These are phyloP conservation scores for Echiichthys vipera DNA, from an alignment of 2,797 vertebrate genomes.

Conservation along the genomic window DNA sequence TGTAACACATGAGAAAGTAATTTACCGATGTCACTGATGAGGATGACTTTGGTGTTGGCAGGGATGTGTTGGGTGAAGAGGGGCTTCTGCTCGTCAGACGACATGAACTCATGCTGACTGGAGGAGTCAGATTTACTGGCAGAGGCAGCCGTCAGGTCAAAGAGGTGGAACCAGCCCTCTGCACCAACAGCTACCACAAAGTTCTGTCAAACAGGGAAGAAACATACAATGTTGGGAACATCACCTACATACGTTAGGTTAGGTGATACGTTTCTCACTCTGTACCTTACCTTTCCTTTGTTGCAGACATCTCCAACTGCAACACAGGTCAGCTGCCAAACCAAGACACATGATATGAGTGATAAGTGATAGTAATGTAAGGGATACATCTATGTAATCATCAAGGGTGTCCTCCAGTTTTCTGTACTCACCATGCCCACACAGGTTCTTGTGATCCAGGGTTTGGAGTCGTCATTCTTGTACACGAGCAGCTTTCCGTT, in stretches of 20 bases:
- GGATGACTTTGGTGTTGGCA: constrained; percentile 97
- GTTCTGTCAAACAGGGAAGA: constrained; percentile 83
- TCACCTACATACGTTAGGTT: neutral
- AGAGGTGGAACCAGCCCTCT: constrained; percentile 98
- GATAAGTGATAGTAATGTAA: too few relatives aligned
- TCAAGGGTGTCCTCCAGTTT: accelerated
- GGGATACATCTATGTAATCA: neutral
- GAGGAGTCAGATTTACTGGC: constrained; percentile 86
- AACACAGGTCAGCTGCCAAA: constrained; percentile 93
- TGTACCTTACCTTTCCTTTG: constrained; percentile 91
- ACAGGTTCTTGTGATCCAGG: constrained; percentile 90
- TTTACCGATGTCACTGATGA: constrained; percentile 96
- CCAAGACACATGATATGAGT: constrained; percentile 9
- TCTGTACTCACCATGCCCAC: constrained; percentile 91
- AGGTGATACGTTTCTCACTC: neutral
- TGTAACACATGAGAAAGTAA: too few relatives aligned
- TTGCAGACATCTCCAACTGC: constrained; percentile 96
- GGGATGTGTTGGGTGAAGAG: constrained; percentile 96
- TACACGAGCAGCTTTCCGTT: constrained; percentile 93
- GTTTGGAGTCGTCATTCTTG: constrained; percentile 94
- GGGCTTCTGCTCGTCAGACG: constrained; percentile 90
- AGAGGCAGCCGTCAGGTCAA: constrained; percentile 87
- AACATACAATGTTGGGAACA: neutral
- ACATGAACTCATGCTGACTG: constrained; percentile 86
- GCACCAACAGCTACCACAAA: constrained; percentile 94